Evolutionary conservation across 2,797 vertebrate genomes (phyloP).

Genomic region (Todus mexicanus): DNA sequence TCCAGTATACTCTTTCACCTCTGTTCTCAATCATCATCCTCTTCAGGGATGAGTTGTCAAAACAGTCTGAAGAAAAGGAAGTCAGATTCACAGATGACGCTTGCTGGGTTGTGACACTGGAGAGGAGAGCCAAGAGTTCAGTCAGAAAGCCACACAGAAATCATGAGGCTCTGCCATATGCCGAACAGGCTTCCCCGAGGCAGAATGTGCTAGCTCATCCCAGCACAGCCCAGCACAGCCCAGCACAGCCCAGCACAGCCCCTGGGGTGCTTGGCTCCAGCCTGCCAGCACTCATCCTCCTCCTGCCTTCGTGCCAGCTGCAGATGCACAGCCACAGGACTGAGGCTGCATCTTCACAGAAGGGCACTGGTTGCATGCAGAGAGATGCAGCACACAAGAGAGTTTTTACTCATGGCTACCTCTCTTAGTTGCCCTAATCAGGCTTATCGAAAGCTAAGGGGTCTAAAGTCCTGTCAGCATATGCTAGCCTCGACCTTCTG

Average conservation of each 20-base stretch:
- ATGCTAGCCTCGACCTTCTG: background rate
- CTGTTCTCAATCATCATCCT: background rate
- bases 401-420: background rate
- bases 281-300: background rate
- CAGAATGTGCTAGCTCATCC: background rate
- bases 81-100: background rate
- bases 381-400: background rate
- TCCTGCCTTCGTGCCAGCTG: background rate
- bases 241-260: rapidly evolving
- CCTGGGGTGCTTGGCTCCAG: rapidly evolving
- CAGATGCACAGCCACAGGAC: rapidly evolving
- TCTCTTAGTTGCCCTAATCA: background rate
- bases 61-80: background rate
- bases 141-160: background rate
- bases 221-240: background rate
- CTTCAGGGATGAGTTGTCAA: background rate
- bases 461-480: background rate
- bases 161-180: background rate
- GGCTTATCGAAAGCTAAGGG: background rate
- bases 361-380: background rate
- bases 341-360: background rate
- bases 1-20: background rate
- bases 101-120: background rate
- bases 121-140: background rate
- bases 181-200: background rate